These are phyloP conservation scores for Selenia dentaria DNA, from an alignment of 2,888 invertebrate genomes.

Conservation along the genomic window DNA sequence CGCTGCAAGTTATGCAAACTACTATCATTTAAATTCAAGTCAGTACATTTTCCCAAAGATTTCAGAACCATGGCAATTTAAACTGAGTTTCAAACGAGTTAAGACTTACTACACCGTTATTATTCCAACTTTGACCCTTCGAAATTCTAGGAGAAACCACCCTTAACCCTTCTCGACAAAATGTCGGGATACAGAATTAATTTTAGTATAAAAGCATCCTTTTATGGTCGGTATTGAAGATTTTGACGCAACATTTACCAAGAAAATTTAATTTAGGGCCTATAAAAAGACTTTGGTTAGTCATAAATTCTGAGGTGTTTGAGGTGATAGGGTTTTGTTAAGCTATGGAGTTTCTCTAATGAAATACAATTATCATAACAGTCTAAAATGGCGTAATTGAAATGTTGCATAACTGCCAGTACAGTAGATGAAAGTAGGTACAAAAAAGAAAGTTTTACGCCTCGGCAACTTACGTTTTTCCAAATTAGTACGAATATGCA, in stretches of 20 bases:
- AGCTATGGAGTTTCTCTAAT: too few species aligned
- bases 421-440: too few species aligned
- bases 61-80: constrained; percentile 12
- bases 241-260: constrained; percentile 1
- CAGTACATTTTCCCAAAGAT: constrained; percentile 8
- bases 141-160: constrained; percentile 5
- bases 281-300: too few species aligned
- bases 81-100: constrained; percentile 14
- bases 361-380: too few species aligned
- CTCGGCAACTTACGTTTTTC: too few species aligned
- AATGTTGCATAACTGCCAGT: too few species aligned
- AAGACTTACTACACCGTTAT: constrained; percentile 14
- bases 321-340: too few species aligned
- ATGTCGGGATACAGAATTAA: constrained; percentile 16
- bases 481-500: too few species aligned
- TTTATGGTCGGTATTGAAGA: constrained; percentile 4
- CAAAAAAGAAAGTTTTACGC: too few species aligned
- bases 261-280: not conserved
- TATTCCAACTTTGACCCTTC: constrained; percentile 10
- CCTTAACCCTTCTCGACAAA: constrained; percentile 16
- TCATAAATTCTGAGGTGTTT: too few species aligned
- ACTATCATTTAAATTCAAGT: not conserved
- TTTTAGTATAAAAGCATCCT: constrained; percentile 10
- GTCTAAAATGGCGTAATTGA: too few species aligned
- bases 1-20: too few species aligned